A percentile compares a stretch with the other conserved stretches of the same genome.
Conservation (phyloP, 2,113 vertebrate genomes). For the Cyprinodon variegatus region DNA sequence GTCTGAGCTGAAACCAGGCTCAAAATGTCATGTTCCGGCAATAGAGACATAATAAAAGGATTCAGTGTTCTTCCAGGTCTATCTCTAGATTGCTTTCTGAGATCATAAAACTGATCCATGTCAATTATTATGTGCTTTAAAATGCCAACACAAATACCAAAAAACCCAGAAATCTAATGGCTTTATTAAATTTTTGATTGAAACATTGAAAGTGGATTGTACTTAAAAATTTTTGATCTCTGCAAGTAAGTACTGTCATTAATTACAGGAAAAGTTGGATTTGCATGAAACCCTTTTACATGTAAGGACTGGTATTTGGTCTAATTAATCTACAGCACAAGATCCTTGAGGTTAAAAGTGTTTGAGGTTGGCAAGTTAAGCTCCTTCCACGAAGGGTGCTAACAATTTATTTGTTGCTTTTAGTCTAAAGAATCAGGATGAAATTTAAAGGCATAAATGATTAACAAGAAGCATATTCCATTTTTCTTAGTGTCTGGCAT, state of each 20-base stretch:
- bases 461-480: too few relatives aligned
- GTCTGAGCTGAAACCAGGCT: slow-evolving; percentile 53
- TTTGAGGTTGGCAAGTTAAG: too few relatives aligned
- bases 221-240: background rate
- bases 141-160: slow-evolving; percentile 11
- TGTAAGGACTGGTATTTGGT: too few relatives aligned
- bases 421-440: too few relatives aligned
- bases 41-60: slow-evolving; percentile 46
- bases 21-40: slow-evolving; percentile 64
- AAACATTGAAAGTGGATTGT: background rate
- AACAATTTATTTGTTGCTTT: too few relatives aligned
- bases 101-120: slow-evolving; percentile 10
- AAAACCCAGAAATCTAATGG: background rate
- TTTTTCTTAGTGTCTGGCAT: too few relatives aligned
- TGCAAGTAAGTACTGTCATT: background rate
- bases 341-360: too few relatives aligned
- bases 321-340: too few relatives aligned
- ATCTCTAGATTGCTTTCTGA: slow-evolving; percentile 19
- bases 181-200: background rate
- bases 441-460: too few relatives aligned
- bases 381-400: too few relatives aligned
- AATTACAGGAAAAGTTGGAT: background rate
- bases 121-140: slow-evolving; percentile 17
- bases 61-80: slow-evolving; percentile 14
- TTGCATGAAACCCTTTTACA: too few relatives aligned